Evolutionary conservation across 2,797 vertebrate species (phyloP), one percentile per base, ranked within the genome.

Genomic region (Aplochiton taeniatus): DNA sequence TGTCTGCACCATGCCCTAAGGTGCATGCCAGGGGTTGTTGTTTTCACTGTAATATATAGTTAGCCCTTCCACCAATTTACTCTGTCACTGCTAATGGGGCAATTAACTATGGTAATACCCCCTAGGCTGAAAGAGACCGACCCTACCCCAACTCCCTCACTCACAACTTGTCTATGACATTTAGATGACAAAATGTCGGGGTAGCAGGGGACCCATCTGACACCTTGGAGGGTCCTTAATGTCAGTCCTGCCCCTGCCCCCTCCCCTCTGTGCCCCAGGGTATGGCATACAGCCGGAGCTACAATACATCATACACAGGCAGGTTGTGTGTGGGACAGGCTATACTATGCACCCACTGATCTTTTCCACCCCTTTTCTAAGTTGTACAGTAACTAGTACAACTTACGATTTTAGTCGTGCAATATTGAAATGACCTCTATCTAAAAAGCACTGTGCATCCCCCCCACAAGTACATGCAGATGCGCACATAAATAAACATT

Each of bases 101-200:
- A 90, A 89, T 91, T 90, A 89, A 88, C 83, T 84, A 85, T 57
- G 52, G 72, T 16, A 69, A 81, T 86, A 77, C 80, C 85, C 83
- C 82, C 78, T 70, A 74, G 87, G 87, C 86, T 77, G 81, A 78
- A 72, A 47, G 64, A 72, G 66, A 76, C 70, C 77, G 14, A 41
- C 14, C 55, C 12, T 41, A 41, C 55, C 44, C 42, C 20, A 82
- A 75, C 83, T 75, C 73, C 73, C 70, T 69, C 85, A 85, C 83
- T 86, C 87, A 64, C 84, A 90, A 89, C 85, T 86, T 86, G 82
- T 87, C 87, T 80, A 80, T 90, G 86, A 89, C 88, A 89, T 89
- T 89, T 89, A 86, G 87, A 86, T 88, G 87, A 88, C 88, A 85
- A 85, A 88, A 81, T 87, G 75, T 85, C 77, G 77, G 78, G 85